Evolutionary conservation across 2,888 invertebrate species (phyloP), one percentile per base, ranked within the genome.

Genomic region (Spisula subtruncata): DNA sequence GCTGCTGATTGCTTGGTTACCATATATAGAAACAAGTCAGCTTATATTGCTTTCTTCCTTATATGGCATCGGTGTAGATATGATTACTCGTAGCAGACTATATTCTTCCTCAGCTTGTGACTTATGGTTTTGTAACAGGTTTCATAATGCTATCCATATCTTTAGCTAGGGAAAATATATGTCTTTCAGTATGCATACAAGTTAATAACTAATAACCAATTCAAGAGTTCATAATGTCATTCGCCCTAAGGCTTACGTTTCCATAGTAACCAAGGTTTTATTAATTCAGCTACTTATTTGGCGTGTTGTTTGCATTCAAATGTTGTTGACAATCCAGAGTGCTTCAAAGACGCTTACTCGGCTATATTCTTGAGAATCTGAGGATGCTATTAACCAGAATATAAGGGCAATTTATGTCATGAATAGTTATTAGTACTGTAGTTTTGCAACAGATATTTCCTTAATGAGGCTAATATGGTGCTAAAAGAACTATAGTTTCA

Each of bases 41-140:
- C 25, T 25, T 66, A 66, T 66, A 66, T 66, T 66, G 10, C 60
- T 25, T 66, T 66, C 60, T 66, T n/a, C 60, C 60, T 66, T 66
- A 66, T 66, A 66, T 66, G 60, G 60, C n/a, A 25, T 12, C 10
- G 25, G 25, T 66, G n/a, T 66, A 66, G 20, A 25, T 66, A 25
- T 25, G 60, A 66, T 25, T 66, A 25, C 5, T 66, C 25, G 10
- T 10, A 66, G 25, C 60, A 10, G n/a, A 25, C 10, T 25, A 25
- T 14, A 66, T n/a, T n/a, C n/a, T 66, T 25, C 2, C 8, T 66
- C 25, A n/a, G 60, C 8, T 66, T n/a, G 25, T 25, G 60, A 25
- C 25, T 66, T 66, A 66, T 25, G 12, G 2, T 25, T 66, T 25
- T 25, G 25, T 66, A 66, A 66, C 25, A 20, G 60, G 60, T 25